A percentile compares a stretch with the other conserved stretches of the same genome.
phyloP scores from a whole-genome alignment of 2,888 invertebrate genomes.

The Nemurella pictetii region DNA sequence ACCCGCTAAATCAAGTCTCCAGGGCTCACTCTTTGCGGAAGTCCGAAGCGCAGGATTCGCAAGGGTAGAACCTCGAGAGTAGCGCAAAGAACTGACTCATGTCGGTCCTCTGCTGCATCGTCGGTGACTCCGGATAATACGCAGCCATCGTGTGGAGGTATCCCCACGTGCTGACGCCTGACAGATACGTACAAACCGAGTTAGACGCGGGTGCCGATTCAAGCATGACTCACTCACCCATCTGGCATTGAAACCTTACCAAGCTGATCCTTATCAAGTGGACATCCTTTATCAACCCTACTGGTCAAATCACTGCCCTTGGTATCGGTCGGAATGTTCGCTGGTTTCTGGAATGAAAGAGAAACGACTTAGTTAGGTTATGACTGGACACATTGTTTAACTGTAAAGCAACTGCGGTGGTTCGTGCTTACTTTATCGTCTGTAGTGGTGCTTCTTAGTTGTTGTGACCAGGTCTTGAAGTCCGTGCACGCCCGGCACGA shows the following conservation, averaged over 20 bases:
- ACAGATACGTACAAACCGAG: background rate
- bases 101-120: conserved; percentile 67
- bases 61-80: conserved; percentile 91
- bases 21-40: conserved; percentile 77
- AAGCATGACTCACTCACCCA: background rate
- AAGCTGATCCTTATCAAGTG: conserved; percentile 74
- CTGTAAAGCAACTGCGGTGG: background rate
- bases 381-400: background rate
- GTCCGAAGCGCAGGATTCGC: conserved; percentile 78
- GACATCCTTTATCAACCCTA: conserved; percentile 57
- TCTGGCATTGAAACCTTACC: conserved; percentile 52
- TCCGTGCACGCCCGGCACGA: conserved; percentile 73
- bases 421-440: conserved; percentile 9
- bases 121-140: conserved; percentile 86
- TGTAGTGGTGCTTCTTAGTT: conserved; percentile 56
- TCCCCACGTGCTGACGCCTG: conserved; percentile 81
- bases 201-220: background rate
- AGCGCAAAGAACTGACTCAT: conserved; percentile 80
- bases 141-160: conserved; percentile 96
- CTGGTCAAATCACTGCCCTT: conserved; percentile 41
- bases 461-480: conserved; percentile 72
- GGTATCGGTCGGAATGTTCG: conserved; percentile 38
- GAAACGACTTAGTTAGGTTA: conserved; percentile 5
- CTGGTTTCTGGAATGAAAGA: conserved; percentile 34
- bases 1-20: background rate